Evolutionary conservation across 1,140 invertebrate species (phyloP), one percentile per base, ranked within the genome.

Genomic region (Drosophila neocordata): DNA sequence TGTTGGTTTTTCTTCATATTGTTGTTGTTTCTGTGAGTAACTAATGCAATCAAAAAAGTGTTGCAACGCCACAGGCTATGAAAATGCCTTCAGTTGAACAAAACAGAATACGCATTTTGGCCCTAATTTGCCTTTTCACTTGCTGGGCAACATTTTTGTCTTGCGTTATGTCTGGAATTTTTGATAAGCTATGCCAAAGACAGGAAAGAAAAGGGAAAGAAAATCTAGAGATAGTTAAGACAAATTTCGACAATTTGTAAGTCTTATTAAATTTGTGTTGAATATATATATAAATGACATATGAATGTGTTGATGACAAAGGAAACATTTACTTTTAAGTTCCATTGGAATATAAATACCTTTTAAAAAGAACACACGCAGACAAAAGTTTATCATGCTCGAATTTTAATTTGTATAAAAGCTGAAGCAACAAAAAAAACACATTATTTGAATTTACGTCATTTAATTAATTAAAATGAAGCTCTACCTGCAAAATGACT

Each of bases 41-140:
- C 68, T 88, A 88, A 82, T 85, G 74, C 83, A 87, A 87, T 87
- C 82, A 87, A 63, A 87, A 48, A 77, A 82, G 64, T 75, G 79
- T 83, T 82, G 74, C 83, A 87, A 66, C 67, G 82, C 82, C 83
- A 57, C 35, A 60, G 75, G 80, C 48, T 41, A 9, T 22, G 57
- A 15, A 22, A 27, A 62, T 48, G 37, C 24, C 20, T 56, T 60
- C 7, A 65, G 53, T 55, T 52, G 63, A 61, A 55, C 35, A 15
- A 44, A 37, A 67, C 81, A 81, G 78, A 78, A 75, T 78, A 70
- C 82, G 82, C 65, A 75, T 75, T 75, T 65, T 55, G 73, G 56
- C 69, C 82, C 76, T 85, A 72, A 85, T 71, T 74, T 78, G 62
- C 37, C 62, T 63, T 75, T 60, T 65, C 37, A 78, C 58, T 60